These are phyloP conservation scores for Poecile montanus DNA, from an alignment of 2,797 vertebrate species.

Conservation along the genomic window DNA sequence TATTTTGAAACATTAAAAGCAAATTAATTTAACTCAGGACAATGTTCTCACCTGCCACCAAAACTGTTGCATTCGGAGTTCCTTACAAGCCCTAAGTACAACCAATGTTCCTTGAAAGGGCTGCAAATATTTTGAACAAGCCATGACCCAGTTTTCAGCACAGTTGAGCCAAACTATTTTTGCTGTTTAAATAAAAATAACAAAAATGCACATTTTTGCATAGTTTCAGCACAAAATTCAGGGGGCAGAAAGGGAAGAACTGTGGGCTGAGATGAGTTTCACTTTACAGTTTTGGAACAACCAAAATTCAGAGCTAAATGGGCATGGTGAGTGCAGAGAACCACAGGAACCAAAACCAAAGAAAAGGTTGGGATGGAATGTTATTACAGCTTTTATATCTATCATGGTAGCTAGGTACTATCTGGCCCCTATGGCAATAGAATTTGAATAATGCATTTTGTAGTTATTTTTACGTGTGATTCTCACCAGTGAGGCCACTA, in stretches of 20 bases:
- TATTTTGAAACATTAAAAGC: not conserved
- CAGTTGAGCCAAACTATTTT: constrained; percentile 23
- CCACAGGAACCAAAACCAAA: constrained; percentile 43
- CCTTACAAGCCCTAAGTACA: not conserved
- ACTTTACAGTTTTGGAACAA: constrained; percentile 52
- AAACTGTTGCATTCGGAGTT: not conserved
- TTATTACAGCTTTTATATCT: constrained; percentile 45
- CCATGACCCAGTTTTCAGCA: constrained; percentile 40
- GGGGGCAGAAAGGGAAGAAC: constrained; percentile 8
- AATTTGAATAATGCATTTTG: not conserved
- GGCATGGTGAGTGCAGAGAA: constrained; percentile 9
- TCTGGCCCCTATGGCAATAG: not conserved
- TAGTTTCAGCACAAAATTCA: constrained; percentile 48
- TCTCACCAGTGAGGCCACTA: not conserved
- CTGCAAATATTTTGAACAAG: constrained; percentile 36
- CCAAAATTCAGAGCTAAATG: constrained; percentile 23
- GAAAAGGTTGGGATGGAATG: constrained; percentile 23
- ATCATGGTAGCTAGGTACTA: not conserved
- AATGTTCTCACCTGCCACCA: not conserved
- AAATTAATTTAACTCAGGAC: not conserved
- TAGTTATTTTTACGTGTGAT: not conserved
- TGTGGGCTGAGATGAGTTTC: constrained; percentile 47
- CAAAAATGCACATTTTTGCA: constrained; percentile 54
- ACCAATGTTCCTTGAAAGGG: constrained; percentile 31
- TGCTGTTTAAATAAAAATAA: constrained; percentile 57